Percentiles rank a stretch among this genome's conserved stretches.
Evolutionary conservation across 2,888 invertebrate species (phyloP).

Genomic region (Celastrina argiolus): DNA sequence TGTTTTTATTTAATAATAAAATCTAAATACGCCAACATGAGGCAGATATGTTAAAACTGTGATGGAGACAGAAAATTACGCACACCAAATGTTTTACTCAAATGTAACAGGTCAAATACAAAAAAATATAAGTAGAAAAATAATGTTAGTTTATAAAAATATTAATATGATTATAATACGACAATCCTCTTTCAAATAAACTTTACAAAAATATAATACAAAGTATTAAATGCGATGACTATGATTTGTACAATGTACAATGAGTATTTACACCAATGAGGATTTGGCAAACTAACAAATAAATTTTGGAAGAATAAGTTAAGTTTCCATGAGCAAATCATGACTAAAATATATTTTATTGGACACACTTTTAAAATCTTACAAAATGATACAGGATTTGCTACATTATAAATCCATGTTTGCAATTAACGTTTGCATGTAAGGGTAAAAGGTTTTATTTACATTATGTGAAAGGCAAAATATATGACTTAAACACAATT

Average conservation of each 20-base stretch:
- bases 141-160: slow-evolving; percentile 11
- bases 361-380: background rate
- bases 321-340: slow-evolving; percentile 6
- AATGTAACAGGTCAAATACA: slow-evolving; percentile 9
- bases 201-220: slow-evolving; percentile 25
- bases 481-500: no score
- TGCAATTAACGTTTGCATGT: background rate
- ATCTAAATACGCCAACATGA: background rate
- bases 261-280: slow-evolving; percentile 16
- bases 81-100: slow-evolving; percentile 1
- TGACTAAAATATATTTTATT: background rate
- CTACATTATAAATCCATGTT: background rate
- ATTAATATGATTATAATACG: slow-evolving; percentile 17
- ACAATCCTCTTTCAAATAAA: slow-evolving; percentile 13
- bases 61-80: no score
- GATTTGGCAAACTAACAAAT: slow-evolving; percentile 8
- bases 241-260: slow-evolving; percentile 22
- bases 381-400: background rate
- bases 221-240: slow-evolving; percentile 20
- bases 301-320: slow-evolving; percentile 7
- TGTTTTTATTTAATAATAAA: background rate
- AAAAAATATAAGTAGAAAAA: slow-evolving; percentile 22
- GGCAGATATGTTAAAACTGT: background rate
- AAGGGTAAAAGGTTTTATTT: background rate
- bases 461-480: background rate